Percentiles rank a stretch among this genome's conserved stretches.
Evolutionary conservation across 2,888 invertebrate species (phyloP).

Genomic region (Penaeus monodon): DNA sequence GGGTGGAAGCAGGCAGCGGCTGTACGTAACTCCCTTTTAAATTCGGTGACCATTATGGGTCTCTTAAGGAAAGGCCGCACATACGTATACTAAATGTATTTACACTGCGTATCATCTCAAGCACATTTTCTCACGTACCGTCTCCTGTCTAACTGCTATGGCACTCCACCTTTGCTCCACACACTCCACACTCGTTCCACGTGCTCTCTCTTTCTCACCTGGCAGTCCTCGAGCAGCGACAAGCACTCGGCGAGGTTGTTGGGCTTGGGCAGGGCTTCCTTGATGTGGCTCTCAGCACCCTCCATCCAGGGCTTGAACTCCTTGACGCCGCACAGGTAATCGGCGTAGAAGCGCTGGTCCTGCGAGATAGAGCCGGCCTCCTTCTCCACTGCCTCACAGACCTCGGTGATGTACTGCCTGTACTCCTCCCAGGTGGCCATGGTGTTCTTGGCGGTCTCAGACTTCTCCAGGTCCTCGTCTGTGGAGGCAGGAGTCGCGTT

Average conservation of each 20-base stretch:
- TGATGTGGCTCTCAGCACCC: constrained; percentile 57
- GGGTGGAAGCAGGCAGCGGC: neutral
- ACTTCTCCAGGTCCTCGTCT: constrained; percentile 65
- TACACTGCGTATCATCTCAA: too few relatives aligned
- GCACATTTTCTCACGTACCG: too few relatives aligned
- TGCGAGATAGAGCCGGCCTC: constrained; percentile 62
- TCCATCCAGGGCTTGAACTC: constrained; percentile 65
- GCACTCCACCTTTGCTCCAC: too few relatives aligned
- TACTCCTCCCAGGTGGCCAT: constrained; percentile 56
- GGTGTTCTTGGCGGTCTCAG: constrained; percentile 65
- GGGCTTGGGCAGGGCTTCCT: constrained; percentile 63
- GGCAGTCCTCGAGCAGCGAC: constrained; percentile 52
- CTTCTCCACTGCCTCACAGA: constrained; percentile 62
- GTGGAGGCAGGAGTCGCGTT: neutral
- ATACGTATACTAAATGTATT: too few relatives aligned
- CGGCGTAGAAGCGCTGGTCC: constrained; percentile 65
- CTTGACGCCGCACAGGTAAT: constrained; percentile 65
- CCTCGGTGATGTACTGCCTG: constrained; percentile 55
- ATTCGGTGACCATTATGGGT: neutral
- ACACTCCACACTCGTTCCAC: too few relatives aligned
- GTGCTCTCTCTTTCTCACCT: constrained; percentile 35
- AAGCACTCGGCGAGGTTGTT: constrained; percentile 62
- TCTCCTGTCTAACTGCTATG: too few relatives aligned
- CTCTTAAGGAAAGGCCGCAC: too few relatives aligned
- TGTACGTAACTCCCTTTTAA: neutral